Base-by-base conservation (phyloP, 2,888 invertebrate species). In the Gymnocheta viridis region DNA sequence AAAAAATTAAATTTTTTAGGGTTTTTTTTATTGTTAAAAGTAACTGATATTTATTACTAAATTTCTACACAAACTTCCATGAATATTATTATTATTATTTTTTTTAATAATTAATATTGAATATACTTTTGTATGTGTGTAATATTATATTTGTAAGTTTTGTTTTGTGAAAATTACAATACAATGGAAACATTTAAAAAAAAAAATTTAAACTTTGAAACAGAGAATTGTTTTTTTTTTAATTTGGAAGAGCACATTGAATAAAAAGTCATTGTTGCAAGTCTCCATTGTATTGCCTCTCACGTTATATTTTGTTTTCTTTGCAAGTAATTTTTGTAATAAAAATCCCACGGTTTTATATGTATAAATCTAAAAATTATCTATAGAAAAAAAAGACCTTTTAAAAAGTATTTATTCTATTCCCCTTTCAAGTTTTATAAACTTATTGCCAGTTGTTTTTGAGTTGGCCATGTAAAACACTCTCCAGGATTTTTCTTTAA, bases 71-170 rank as follows among this genome's bases (percentile, higher is more conserved):
- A 73, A 78, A 77, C 67, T 81, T 77, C 29, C 66, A 60, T 74
- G 58, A 74, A 67, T 76, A 76, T 58, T 74, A 49, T 27, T 35
- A 12, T 22, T 62, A 35, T 35, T 41, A 9, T 24, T 47, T 27
- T 38, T 41, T 49, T 14, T 72, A 60, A 67, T 64, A 51, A 56
- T 69, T 85, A 56, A 10, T 49, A 73, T 76, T 66, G 24, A 70
- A 22, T 85, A 82, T 85, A 82, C 83, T 69, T 73, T 79, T 83
- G 67, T 77, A 76, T 86, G 56, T 84, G 85, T 78, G 67, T 85
- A 72, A 76, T n/a, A n/a, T 29, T 73, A 54, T 76, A 60, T 72
- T 84, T 72, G 79, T 86, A 54, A 22, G 2, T 49, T 17, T 35
- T 51, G 35, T 47, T 32, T 19, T 6, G 56, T 19, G 54, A 17